Evolutionary conservation across 2,113 vertebrate species (phyloP).

Genomic region (Odocoileus virginianus): DNA sequence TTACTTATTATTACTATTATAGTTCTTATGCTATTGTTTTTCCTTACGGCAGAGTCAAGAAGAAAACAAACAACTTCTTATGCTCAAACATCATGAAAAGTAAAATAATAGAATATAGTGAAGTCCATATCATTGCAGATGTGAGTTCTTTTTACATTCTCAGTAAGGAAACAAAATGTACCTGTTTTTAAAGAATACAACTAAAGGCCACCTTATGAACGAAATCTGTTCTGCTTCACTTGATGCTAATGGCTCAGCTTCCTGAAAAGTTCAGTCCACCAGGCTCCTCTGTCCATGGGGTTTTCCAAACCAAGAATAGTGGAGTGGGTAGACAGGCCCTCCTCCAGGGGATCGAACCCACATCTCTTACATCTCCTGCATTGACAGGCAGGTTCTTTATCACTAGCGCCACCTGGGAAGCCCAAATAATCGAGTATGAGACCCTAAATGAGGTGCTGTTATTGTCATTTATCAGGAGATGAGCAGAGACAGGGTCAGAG

Average conservation of each 20-base stretch:
- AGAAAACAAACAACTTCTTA: neutral
- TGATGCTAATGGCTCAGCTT: neutral
- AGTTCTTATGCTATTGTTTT: neutral
- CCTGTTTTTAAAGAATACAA: neutral
- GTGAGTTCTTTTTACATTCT: neutral
- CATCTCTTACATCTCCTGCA: neutral
- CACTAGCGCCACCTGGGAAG: neutral
- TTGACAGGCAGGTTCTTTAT: neutral
- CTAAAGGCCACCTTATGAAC: neutral
- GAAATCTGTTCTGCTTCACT: neutral
- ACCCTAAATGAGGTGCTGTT: no score
- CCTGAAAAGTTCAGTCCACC: neutral
- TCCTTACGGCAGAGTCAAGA: neutral
- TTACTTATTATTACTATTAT: neutral
- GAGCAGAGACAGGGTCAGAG: neutral
- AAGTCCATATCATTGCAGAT: neutral
- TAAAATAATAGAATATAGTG: neutral
- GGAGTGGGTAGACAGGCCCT: no score
- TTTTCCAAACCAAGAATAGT: neutral
- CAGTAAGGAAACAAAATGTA: neutral
- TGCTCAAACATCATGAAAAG: neutral
- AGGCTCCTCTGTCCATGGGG: neutral
- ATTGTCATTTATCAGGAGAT: rapidly evolving
- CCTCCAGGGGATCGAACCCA: neutral
- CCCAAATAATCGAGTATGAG: neutral